A percentile compares a stretch with the other conserved stretches of the same genome.
Conservation (phyloP, 2,113 vertebrate genomes). For the Reinhardtius hippoglossoides region DNA sequence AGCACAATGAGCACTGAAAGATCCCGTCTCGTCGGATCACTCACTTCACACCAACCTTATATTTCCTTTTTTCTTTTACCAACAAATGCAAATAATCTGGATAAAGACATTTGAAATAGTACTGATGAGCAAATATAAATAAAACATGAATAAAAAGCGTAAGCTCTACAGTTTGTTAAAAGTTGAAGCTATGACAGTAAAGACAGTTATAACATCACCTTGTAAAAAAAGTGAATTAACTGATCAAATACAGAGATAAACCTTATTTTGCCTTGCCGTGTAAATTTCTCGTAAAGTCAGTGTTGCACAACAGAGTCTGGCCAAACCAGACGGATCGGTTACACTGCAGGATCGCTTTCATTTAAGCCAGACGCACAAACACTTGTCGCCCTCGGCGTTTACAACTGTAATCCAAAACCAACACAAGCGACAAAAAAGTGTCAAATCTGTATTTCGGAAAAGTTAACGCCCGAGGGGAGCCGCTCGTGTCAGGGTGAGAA, state of each 20-base stretch:
- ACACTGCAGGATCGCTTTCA: neutral
- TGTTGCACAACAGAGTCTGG: neutral
- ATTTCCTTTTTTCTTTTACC: too few species aligned
- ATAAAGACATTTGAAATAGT: neutral
- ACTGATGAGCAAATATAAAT: neutral
- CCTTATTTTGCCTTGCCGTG: neutral
- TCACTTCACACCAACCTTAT: too few species aligned
- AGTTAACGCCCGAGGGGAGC: neutral
- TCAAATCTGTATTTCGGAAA: neutral
- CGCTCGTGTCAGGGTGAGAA: neutral
- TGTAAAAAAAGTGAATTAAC: neutral
- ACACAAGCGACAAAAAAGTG: neutral
- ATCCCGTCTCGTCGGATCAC: neutral
- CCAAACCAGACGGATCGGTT: neutral
- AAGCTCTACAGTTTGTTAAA: neutral
- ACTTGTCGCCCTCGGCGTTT: neutral
- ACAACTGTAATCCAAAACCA: neutral
- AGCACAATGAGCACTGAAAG: neutral
- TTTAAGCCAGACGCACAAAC: neutral
- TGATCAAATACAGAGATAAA: neutral
- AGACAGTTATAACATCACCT: neutral
- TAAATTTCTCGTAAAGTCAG: neutral
- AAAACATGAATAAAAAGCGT: neutral
- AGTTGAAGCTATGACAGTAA: neutral
- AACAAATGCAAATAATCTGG: too few species aligned